Evolutionary conservation across 2,797 vertebrate species (phyloP), one percentile per base, ranked within the genome.

Genomic region (Sebastiscus tertius): DNA sequence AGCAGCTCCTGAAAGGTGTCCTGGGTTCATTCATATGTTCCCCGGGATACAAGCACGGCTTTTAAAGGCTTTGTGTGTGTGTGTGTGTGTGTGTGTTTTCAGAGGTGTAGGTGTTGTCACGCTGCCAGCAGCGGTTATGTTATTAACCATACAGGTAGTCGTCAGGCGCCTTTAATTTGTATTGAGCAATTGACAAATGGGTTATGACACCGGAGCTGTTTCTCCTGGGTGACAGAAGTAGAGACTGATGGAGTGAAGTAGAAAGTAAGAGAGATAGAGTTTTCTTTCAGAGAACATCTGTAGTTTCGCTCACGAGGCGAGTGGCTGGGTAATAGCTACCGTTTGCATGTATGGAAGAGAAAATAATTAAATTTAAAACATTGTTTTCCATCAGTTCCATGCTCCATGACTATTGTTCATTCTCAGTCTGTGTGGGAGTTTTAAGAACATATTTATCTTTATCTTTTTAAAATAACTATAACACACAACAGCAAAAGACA

Each of bases 141-240:
- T 89, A 88, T 92, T 94, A 93, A 88, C 87, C 85, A 77, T 88
- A 79, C 93, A 94, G 95, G 91, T 94, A 93, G 91, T 95, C 84
- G 80, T 94, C 92, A 92, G 84, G 83, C 84, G 36, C 82, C 87
- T 93, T 92, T 94, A 93, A 95, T 95, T 96, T 92, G 93, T 94
- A 93, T 94, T 91, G 90, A 93, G 83, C 89, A 94, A 90, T 77
- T 95, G 91, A 95, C 92, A 94, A 95, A 95, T 93, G 92, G 93
- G 91, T 95, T 95, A 87, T 95, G 94, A 94, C 92, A 93, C 83
- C 49, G 87, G 87, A 89, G 91, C 89, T 71, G 84, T 85, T 93
- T 85, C 84, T 93, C 87, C 81, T 85, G 86, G 85, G 92, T 93
- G 89, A 90, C 79, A 81, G 83, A 87, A 77, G 86, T 62, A 75